Conservation (phyloP, 2,113 vertebrate species). For the Cebus imitator region DNA sequence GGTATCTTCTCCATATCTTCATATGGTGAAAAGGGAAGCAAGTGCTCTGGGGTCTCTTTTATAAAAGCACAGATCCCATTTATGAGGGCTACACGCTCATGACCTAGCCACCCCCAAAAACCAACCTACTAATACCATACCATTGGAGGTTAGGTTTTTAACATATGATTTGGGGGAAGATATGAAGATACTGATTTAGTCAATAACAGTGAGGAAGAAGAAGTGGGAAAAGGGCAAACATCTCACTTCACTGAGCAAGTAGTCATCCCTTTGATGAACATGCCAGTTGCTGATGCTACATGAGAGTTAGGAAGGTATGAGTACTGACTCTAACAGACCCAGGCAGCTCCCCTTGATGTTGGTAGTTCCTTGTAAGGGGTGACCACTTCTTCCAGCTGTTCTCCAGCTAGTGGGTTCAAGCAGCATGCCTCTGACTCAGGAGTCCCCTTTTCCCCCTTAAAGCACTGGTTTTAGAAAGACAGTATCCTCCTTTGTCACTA, state of each 20-base stretch:
- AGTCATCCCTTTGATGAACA: too few species aligned
- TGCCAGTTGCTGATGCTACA: not conserved
- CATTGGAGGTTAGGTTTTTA: not conserved
- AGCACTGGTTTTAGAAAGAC: not conserved
- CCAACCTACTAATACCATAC: not conserved
- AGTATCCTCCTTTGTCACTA: not conserved
- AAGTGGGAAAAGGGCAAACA: not conserved
- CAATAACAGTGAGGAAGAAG: not conserved
- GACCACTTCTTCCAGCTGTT: not conserved
- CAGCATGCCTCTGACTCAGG: not conserved
- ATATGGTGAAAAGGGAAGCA: not conserved
- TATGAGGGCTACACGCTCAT: not conserved
- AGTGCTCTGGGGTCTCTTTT: not conserved
- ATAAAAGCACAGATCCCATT: not conserved
- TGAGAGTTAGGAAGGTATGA: accelerated
- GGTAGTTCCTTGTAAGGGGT: not conserved
- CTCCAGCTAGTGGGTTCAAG: not conserved
- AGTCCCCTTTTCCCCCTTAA: not conserved
- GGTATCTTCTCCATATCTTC: not conserved
- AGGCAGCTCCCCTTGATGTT: not conserved
- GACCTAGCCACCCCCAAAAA: not conserved
- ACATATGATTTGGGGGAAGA: not conserved
- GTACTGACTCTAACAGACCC: not conserved
- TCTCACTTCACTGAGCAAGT: not conserved
- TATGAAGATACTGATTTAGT: not conserved